Base-by-base conservation (phyloP, 2,888 invertebrate species). In the Caenorhabditis angaria region DNA sequence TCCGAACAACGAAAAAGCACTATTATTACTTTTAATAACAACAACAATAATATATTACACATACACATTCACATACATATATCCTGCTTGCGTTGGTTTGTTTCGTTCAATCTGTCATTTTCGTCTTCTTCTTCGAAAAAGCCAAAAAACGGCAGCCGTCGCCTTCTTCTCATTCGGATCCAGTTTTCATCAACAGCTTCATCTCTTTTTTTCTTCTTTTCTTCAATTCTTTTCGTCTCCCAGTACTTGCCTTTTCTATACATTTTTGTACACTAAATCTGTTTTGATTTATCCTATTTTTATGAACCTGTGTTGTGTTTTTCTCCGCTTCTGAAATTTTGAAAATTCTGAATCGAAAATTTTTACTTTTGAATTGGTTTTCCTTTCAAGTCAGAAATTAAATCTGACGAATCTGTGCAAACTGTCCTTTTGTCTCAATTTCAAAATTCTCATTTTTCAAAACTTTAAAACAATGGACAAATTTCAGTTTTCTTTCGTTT, bases 1-100 rank as follows among this genome's bases (percentile, higher is more conserved):
- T n/a, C n/a, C n/a, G n/a, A n/a, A n/a, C n/a, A n/a, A n/a, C n/a
- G n/a, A n/a, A n/a, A n/a, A n/a, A 41, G 10, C 18, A 41, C 41
- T 41, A 41, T 41, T 41, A 41, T 41, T 41, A 41, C 41, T 41
- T 41, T 41, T n/a, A n/a, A n/a, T n/a, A n/a, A n/a, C n/a, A n/a
- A n/a, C n/a, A n/a, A n/a, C n/a, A 14, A 41, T 41, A 18, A 41
- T 41, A 41, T 41, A 41, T 41, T 41, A 41, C 14, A 41, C 41
- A 6, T 3, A 12, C 10, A 6, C 14, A 41, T 32, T 32, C 32
- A n/a, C 32, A 12, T 12, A 32, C 32, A 41, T 14, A 41, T 18
- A 41, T 41, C 41, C 41, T 41, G 41, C 41, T 41, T n/a, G n/a
- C n/a, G n/a, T n/a, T n/a, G n/a, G n/a, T n/a, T n/a, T n/a, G n/a